These are phyloP conservation scores for Helicolenus hilgendorfi DNA, from an alignment of 2,797 vertebrate genomes.

Conservation along the genomic window DNA sequence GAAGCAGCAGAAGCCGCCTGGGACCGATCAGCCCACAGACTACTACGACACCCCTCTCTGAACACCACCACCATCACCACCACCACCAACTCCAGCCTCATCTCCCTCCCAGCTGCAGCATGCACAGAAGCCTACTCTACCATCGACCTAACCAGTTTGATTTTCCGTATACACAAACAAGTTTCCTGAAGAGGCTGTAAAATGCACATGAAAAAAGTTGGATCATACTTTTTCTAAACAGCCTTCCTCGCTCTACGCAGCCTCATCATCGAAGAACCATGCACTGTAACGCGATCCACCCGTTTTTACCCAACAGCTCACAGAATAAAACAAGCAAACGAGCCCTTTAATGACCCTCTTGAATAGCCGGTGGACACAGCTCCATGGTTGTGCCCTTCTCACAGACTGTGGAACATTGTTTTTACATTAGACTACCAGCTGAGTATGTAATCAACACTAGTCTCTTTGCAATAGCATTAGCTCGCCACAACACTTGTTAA, in stretches of 20 bases:
- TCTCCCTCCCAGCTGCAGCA: constrained; percentile 33
- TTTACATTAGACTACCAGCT: constrained; percentile 81
- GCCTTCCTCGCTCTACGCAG: constrained; percentile 49
- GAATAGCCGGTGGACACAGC: constrained; percentile 58
- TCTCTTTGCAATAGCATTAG: constrained; percentile 86
- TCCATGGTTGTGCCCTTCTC: constrained; percentile 52
- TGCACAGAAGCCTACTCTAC: constrained; percentile 22
- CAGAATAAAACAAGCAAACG: constrained; percentile 75
- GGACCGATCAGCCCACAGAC: constrained; percentile 89
- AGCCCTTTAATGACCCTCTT: constrained; percentile 88
- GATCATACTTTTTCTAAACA: constrained; percentile 48
- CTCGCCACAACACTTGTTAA: constrained; percentile 79
- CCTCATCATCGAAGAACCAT: constrained; percentile 63
- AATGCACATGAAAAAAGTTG: constrained; percentile 53
- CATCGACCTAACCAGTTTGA: neutral
- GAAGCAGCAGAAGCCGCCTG: constrained; percentile 90
- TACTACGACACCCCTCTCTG: constrained; percentile 97
- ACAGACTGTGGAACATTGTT: constrained; percentile 71
- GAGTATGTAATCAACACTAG: constrained; percentile 87
- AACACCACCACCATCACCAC: constrained; percentile 69
- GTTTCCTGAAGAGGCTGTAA: constrained; percentile 43
- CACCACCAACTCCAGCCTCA: constrained; percentile 30
- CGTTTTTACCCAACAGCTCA: constrained; percentile 28
- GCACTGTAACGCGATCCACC: constrained; percentile 61
- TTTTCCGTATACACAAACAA: constrained; percentile 26